Percentiles rank a stretch among this genome's conserved stretches.
Conservation (phyloP, 1,140 invertebrate species). For the Condylostylus longicornis region DNA sequence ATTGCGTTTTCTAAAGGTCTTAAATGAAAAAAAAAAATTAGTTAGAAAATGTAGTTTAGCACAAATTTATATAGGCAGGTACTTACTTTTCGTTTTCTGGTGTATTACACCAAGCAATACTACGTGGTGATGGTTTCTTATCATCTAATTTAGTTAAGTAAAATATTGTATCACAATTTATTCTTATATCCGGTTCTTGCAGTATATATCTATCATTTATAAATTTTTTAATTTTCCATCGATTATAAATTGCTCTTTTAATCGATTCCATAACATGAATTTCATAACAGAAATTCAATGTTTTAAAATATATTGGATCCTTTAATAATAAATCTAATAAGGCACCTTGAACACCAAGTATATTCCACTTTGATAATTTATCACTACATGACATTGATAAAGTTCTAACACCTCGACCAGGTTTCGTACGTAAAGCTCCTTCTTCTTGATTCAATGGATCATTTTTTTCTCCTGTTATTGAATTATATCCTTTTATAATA, state of each 20-base stretch:
- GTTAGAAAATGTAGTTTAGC: slow-evolving; percentile 1
- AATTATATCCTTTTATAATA: too few relatives aligned
- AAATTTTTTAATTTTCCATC: slow-evolving; percentile 29
- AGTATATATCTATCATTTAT: slow-evolving; percentile 23
- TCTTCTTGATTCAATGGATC: slow-evolving; percentile 37
- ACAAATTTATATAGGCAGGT: slow-evolving; percentile 1
- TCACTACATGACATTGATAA: slow-evolving; percentile 85
- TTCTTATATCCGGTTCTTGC: slow-evolving; percentile 22
- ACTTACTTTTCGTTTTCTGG: slow-evolving; percentile 27
- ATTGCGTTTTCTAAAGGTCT: slow-evolving; percentile 58
- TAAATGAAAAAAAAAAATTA: slow-evolving; percentile 17
- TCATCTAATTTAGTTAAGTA: slow-evolving; percentile 29
- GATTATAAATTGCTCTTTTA: slow-evolving; percentile 44
- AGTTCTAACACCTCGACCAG: slow-evolving; percentile 79
- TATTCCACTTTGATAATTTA: slow-evolving; percentile 79
- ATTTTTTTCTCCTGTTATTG: too few relatives aligned
- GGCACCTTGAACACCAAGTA: slow-evolving; percentile 68
- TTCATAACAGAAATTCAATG: slow-evolving; percentile 53
- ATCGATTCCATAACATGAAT: slow-evolving; percentile 46
- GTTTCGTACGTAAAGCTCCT: slow-evolving; percentile 73
- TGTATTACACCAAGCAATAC: slow-evolving; percentile 44
- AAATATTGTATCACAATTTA: slow-evolving; percentile 33
- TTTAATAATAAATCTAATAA: slow-evolving; percentile 53
- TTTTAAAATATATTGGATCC: slow-evolving; percentile 51
- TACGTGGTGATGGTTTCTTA: slow-evolving; percentile 39